phyloP scores from a whole-genome alignment of 2,888 invertebrate species.

The Pasiphila rectangulata region DNA sequence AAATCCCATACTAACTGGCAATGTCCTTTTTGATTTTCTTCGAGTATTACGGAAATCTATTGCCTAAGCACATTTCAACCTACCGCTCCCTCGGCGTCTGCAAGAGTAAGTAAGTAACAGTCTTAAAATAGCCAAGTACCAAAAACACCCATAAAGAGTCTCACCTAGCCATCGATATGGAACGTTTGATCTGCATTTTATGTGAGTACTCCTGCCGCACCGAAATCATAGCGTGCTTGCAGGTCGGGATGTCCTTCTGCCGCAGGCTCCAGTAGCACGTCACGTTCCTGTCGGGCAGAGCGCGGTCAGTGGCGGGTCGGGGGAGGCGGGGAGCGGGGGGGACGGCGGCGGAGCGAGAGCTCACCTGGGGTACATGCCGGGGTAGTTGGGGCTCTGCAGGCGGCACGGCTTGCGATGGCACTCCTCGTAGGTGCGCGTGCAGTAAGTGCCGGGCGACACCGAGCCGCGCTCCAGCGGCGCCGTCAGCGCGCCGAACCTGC shows the following conservation, averaged over 20 bases:
- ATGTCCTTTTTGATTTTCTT: no score
- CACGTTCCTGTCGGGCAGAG: constrained; percentile 84
- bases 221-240: constrained; percentile 95
- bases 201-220: constrained; percentile 88
- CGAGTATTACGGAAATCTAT: no score
- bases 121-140: no score
- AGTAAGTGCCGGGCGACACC: constrained; percentile 91
- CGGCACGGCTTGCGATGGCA: constrained; percentile 92
- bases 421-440: constrained; percentile 91
- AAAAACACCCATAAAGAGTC: no score
- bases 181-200: constrained; percentile 86
- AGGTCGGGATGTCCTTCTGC: constrained; percentile 91
- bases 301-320: not conserved
- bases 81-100: no score
- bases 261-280: constrained; percentile 94
- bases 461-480: constrained; percentile 91
- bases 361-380: constrained; percentile 88
- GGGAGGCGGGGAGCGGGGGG: not conserved
- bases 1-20: no score
- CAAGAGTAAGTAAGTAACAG: no score
- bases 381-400: constrained; percentile 94
- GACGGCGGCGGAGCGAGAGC: not conserved
- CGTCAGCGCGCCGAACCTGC: constrained; percentile 86
- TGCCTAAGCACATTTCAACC: no score
- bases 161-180: constrained; percentile 83